Evolutionary conservation across 2,797 vertebrate genomes (phyloP).

Genomic region (Centropyge bicolor): DNA sequence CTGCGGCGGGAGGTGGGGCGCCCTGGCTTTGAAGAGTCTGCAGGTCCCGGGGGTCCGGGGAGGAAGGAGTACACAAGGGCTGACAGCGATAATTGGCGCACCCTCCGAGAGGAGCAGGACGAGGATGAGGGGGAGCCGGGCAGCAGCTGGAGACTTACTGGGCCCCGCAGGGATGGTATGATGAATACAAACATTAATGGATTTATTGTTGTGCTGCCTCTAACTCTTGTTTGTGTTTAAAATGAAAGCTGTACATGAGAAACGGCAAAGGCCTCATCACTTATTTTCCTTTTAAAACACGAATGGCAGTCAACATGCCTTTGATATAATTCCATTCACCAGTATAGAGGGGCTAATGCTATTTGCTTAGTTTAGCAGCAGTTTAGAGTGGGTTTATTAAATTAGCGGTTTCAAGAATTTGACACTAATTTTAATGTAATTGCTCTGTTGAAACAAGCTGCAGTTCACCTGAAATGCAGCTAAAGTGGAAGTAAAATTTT

Average conservation of each 20-base stretch:
- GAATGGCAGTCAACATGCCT: not conserved
- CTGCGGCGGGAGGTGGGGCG: conserved; percentile 90
- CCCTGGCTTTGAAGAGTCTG: conserved; percentile 89
- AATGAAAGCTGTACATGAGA: not conserved
- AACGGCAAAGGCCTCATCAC: not conserved
- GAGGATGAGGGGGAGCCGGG: conserved; percentile 87
- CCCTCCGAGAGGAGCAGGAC: conserved; percentile 91
- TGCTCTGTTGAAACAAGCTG: not conserved
- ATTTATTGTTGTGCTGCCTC: not conserved
- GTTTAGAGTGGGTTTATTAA: not conserved
- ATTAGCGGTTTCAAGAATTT: not conserved
- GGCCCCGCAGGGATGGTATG: conserved; percentile 86
- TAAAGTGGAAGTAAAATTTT: not conserved
- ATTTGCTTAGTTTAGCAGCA: not conserved
- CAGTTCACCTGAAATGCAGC: not conserved
- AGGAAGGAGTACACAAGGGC: conserved; percentile 94
- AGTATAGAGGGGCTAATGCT: not conserved
- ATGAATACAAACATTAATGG: not conserved
- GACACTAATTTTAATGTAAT: not conserved
- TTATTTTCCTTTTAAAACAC: not conserved
- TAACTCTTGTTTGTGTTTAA: not conserved
- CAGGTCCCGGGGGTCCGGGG: conserved; percentile 59
- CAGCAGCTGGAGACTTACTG: conserved; percentile 88
- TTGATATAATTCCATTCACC: not conserved
- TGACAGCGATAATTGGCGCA: conserved; percentile 96